Conservation (phyloP, 1,140 invertebrate genomes). For the Dreissena polymorpha region DNA sequence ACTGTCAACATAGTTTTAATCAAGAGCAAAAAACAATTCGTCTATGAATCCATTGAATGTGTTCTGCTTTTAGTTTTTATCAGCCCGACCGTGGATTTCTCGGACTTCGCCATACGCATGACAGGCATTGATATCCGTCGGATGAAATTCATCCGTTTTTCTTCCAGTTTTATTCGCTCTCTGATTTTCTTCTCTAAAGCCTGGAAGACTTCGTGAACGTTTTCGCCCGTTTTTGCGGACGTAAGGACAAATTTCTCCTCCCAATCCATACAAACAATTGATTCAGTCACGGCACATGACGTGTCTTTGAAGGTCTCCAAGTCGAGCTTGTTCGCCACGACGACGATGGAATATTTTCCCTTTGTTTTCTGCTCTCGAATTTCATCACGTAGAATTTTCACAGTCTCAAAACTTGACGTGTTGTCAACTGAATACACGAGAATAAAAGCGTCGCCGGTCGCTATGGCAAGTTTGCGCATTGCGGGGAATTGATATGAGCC, state of each 20-base stretch:
- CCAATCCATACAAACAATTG: constrained; percentile 69
- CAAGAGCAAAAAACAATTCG: too few relatives aligned
- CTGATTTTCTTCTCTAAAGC: constrained; percentile 10
- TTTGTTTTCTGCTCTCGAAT: constrained; percentile 59
- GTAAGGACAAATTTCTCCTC: constrained; percentile 39
- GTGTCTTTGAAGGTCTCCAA: constrained; percentile 39
- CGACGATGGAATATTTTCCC: constrained; percentile 61
- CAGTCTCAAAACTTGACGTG: constrained; percentile 87
- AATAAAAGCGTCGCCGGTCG: constrained; percentile 92
- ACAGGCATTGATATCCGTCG: constrained; percentile 37
- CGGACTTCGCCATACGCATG: constrained; percentile 19
- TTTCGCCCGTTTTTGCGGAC: constrained; percentile 34
- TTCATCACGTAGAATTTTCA: constrained; percentile 61
- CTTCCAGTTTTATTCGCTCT: constrained; percentile 5
- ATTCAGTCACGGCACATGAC: constrained; percentile 58
- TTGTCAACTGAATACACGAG: constrained; percentile 94
- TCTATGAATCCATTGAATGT: constrained; percentile 10
- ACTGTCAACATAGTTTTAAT: too few relatives aligned
- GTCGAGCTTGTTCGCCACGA: constrained; percentile 69
- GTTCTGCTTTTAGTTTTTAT: constrained; percentile 12
- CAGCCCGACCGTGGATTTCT: not conserved
- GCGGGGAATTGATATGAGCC: constrained; percentile 92
- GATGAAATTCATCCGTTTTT: constrained; percentile 15
- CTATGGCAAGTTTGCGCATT: constrained; percentile 94
- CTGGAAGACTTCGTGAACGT: constrained; percentile 19